Evolutionary conservation across 2,888 invertebrate genomes (phyloP).

Genomic region (Phrixothrix hirtus): DNA sequence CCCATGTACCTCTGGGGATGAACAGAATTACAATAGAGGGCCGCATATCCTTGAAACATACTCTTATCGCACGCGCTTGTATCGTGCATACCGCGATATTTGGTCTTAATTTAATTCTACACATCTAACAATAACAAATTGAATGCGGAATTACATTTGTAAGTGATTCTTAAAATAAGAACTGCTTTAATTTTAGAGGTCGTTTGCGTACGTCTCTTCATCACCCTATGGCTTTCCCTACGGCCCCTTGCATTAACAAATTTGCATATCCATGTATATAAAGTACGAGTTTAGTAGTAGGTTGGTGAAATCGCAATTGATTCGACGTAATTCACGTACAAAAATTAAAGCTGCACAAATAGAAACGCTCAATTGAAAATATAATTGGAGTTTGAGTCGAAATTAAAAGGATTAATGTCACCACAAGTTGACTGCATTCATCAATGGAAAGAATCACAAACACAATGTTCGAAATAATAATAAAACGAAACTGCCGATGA

Average conservation of each 20-base stretch:
- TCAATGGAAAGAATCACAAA: slow-evolving; percentile 19
- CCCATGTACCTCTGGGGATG: slow-evolving; percentile 52
- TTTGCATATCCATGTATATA: slow-evolving; percentile 48
- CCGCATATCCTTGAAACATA: slow-evolving; percentile 37
- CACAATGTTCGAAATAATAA: slow-evolving; percentile 18
- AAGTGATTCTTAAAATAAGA: slow-evolving; percentile 39
- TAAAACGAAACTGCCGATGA: slow-evolving; percentile 21
- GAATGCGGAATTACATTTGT: slow-evolving; percentile 45
- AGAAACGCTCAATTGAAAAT: neutral
- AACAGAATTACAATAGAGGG: slow-evolving; percentile 51
- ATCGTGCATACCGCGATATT: slow-evolving; percentile 42
- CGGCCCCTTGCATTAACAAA: slow-evolving; percentile 25
- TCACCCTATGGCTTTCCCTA: slow-evolving; percentile 8
- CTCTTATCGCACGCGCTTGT: slow-evolving; percentile 41
- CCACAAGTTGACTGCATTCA: slow-evolving; percentile 11
- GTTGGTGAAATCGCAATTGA: slow-evolving; percentile 42
- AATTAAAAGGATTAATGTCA: slow-evolving; percentile 8
- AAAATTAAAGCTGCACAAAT: neutral
- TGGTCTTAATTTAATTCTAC: slow-evolving; percentile 48
- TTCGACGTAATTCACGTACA: slow-evolving; percentile 41
- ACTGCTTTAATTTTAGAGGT: slow-evolving; percentile 37
- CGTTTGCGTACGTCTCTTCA: slow-evolving; percentile 7
- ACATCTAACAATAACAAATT: slow-evolving; percentile 45
- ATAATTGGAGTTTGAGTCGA: neutral
- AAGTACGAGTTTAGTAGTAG: slow-evolving; percentile 41